Evolutionary conservation across 2,113 vertebrate species (phyloP), one percentile per base, ranked within the genome.

Genomic region (Leptocoma aspasia): DNA sequence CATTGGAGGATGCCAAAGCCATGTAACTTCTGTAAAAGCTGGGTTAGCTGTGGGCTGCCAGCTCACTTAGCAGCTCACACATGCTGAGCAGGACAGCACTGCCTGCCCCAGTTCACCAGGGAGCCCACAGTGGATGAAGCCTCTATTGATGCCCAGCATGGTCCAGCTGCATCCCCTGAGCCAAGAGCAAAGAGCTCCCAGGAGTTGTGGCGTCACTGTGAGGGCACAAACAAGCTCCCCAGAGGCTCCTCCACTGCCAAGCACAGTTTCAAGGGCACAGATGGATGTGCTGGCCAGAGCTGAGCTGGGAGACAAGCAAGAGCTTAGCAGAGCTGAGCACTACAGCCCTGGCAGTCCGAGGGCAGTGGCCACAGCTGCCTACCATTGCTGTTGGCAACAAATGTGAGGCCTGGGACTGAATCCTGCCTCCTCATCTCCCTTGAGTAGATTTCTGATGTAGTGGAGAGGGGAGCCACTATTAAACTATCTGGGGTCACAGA

Each of bases 221-320:
- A 75, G 30, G 28, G 37, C 57, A 23, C 16, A 66, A 82, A 64
- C 1, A 8, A 54, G 33, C 2, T 2, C 13, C 41, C 19, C 3
- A 8, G 57, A 76, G 57, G 22, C 18, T 93, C n/a, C 23, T 63
- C 19, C 5, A 7, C 53, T 39, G 30, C 41, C 4, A 9, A 57
- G 42, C 39, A 57, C 41, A n/a, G 31, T 53, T 70, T 86, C 2
- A 6, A 66, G 56, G 23, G 16, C 20, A 12, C 24, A 0, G 0
- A 22, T 27, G 49, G 37, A 54, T 4, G 4, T 45, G 61, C 10
- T 20, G 10, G 42, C 39, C 31, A 52, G 56, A 72, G 21, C 6
- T 37, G 80, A 53, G 24, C 42, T 68, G 35, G 20, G 35, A 75
- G 15, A 42, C 30, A 21, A 10, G 30, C 15, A 50, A 72, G 64